Conservation (phyloP, 2,797 vertebrate species). For the Crenichthys baileyi region DNA sequence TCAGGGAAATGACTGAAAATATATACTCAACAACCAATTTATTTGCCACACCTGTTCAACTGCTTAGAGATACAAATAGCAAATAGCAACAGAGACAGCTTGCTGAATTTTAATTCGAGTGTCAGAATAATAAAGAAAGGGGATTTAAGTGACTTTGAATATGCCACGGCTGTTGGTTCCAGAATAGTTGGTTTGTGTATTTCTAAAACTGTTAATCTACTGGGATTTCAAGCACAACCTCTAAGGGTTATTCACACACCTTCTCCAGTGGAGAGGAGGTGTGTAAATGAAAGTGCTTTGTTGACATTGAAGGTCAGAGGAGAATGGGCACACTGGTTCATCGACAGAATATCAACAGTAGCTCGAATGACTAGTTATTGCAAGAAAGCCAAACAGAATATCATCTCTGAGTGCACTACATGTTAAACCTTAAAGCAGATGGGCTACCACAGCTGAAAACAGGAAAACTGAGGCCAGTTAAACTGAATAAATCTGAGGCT, state of each 20-base stretch:
- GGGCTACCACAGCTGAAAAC: not conserved
- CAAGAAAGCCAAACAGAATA: not conserved
- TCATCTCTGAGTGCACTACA: not conserved
- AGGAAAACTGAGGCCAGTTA: not conserved
- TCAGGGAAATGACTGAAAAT: not conserved
- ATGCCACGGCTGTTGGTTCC: not conserved
- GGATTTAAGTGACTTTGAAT: not conserved
- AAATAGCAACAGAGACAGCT: not conserved
- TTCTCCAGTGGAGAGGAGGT: too few species aligned
- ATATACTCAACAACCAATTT: not conserved
- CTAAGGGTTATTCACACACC: not conserved
- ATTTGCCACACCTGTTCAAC: not conserved
- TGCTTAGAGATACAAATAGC: not conserved
- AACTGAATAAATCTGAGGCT: not conserved
- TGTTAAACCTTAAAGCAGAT: not conserved
- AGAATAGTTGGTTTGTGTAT: not conserved
- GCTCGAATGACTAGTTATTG: not conserved
- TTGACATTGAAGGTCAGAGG: not conserved
- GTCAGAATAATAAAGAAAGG: not conserved
- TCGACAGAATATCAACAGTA: not conserved
- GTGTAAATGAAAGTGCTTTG: not conserved
- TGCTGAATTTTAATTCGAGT: not conserved
- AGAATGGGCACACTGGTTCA: not conserved
- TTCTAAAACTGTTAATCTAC: not conserved
- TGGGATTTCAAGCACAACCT: not conserved